These are phyloP conservation scores for Rhamnusium bicolor DNA, from an alignment of 2,888 invertebrate species.

Conservation along the genomic window DNA sequence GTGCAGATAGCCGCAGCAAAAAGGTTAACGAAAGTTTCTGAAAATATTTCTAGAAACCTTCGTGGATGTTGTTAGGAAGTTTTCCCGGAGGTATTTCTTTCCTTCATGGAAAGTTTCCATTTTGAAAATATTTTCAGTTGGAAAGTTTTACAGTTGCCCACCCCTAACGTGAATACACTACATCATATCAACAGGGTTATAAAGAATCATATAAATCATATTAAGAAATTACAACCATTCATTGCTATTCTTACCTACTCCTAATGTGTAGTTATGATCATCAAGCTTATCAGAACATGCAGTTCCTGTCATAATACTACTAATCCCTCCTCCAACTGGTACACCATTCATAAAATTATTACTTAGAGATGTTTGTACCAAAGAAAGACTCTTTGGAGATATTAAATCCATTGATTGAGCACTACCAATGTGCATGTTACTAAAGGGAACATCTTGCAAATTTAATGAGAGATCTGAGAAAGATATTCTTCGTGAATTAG, in stretches of 20 bases:
- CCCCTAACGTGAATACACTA: no score
- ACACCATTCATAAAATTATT: slow-evolving; percentile 1
- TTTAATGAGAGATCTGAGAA: slow-evolving; percentile 1
- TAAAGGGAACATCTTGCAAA: slow-evolving; percentile 14
- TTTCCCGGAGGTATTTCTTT: no score
- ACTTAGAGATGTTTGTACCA: neutral
- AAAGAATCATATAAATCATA: no score
- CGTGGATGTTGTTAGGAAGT: no score
- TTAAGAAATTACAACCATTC: neutral
- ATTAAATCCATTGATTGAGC: neutral
- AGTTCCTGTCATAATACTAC: neutral
- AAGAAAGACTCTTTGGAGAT: slow-evolving; percentile 1
- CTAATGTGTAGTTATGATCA: slow-evolving; percentile 26
- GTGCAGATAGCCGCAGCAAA: no score
- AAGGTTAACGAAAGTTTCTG: no score
- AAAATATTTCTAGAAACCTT: no score
- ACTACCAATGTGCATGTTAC: slow-evolving; percentile 9
- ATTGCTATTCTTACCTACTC: neutral
- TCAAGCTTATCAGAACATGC: neutral
- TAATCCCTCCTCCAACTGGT: neutral
- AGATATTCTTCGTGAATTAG: neutral
- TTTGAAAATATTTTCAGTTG: no score
- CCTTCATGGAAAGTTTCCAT: no score
- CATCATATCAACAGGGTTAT: no score
- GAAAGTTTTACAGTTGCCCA: no score